Evolutionary conservation across 2,113 vertebrate species (phyloP), one percentile per base, ranked within the genome.

Genomic region (Phyllostomus hastatus): DNA sequence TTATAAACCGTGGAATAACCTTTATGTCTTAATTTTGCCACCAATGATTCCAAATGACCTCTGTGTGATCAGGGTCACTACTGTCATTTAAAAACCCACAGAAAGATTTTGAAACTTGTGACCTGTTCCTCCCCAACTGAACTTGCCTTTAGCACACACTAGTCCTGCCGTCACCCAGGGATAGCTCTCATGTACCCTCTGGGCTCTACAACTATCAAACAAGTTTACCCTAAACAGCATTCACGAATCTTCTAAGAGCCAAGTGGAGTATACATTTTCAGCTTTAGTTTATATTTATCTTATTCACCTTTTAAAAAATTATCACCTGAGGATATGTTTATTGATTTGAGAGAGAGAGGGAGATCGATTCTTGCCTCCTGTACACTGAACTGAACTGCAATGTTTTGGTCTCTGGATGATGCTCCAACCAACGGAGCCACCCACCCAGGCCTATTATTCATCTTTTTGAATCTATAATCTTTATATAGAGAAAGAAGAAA

Each of bases 71-170:
- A 46, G 57, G 88, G 14, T 70, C 78, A 61, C 43, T 38, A 19
- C 50, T 17, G 22, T 86, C 54, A 70, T 73, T 95, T 59, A 15
- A 64, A 94, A 93, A 75, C 38, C 38, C 41, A 75, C 54, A 35
- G 94, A 33, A 81, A 19, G 61, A n/a, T 82, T 94, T 94, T 52
- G 72, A 93, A 76, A 79, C 16, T 70, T 82, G 67, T 85, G 82
- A 93, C 24, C 48, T 66, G 66, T 54, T 84, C 16, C 66, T 73
- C 86, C 82, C 52, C 59, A 93, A 46, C 22, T 33, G 67, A 88
- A 82, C 81, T 80, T 92, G 78, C 83, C 66, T 86, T 90, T 64
- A 73, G 59, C 61, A 10, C 57, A 4, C 67, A 31, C 0, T 46
- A 67, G 54, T 78, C 61, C 61, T 43, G 73, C 57, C 57, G 80